phyloP scores from a whole-genome alignment of 2,797 vertebrate genomes.

The Epinephelus awoara region DNA sequence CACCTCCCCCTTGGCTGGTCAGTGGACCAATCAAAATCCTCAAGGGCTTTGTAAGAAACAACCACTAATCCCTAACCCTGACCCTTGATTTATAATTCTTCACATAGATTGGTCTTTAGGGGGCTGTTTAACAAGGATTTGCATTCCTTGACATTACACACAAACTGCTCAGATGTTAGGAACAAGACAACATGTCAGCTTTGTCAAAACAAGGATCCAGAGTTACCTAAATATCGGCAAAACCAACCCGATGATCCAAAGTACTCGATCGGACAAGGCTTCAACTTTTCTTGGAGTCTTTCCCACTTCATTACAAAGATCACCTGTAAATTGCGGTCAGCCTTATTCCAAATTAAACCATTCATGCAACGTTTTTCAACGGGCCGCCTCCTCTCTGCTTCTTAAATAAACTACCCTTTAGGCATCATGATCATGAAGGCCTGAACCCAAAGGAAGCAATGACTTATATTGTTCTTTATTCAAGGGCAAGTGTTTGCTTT shows the following conservation, averaged over 20 bases:
- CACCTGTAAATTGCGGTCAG: conserved; percentile 3
- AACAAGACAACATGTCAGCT: conserved; percentile 4
- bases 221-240: conserved; percentile 20
- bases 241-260: conserved; percentile 11
- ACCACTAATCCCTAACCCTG: conserved; percentile 59
- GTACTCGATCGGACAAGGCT: not conserved
- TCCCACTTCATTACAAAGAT: conserved; percentile 31
- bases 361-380: not conserved
- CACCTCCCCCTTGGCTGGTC: conserved; percentile 69
- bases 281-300: conserved; percentile 12
- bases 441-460: conserved; percentile 37
- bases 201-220: conserved; percentile 8
- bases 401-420: conserved; percentile 12
- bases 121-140: conserved; percentile 36
- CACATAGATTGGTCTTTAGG: conserved; percentile 25
- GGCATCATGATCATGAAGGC: conserved; percentile 22
- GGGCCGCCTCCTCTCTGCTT: not conserved
- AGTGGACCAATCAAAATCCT: conserved; percentile 75
- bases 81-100: conserved; percentile 48
- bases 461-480: conserved; percentile 35
- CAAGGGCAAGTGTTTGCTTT: conserved; percentile 18
- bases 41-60: conserved; percentile 79
- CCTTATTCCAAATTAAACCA: conserved; percentile 39
- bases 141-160: conserved; percentile 30
- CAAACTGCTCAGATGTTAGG: conserved; percentile 20